Evolutionary conservation across 1,140 invertebrate genomes (phyloP), one percentile per base, ranked within the genome.

Genomic region (Neodiprion pinetum): DNA sequence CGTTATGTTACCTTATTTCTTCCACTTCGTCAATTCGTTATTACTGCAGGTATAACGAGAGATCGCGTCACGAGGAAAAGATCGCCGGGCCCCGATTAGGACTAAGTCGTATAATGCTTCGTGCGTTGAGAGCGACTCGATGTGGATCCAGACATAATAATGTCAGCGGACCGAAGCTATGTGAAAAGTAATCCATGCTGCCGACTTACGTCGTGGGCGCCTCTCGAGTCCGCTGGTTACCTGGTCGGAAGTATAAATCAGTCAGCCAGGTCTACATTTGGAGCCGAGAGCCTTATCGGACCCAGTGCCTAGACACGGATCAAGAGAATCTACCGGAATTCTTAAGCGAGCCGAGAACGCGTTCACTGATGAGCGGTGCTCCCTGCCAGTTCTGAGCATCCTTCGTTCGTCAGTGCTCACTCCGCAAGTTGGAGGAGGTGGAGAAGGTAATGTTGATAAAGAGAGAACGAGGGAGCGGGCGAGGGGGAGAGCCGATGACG

Each of bases 81-180:
- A 40, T 40, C 28, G 11, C 53, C 53, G 53, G 4, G 53, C 7
- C n/a, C n/a, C 4, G 53, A 61, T 61, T 61, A 4, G 11, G 53
- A 61, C 53, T 14, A 17, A 61, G 53, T 61, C 53, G n/a, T 61
- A 61, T 12, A 61, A 12, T 17, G 53, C 28, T 40, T 40, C 28
- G 28, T 40, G 53, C 53, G 5, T 14, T 12, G 53, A 40, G 28
- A 61, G n/a, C 53, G 53, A 14, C 53, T 61, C n/a, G 11, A 17
- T 14, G 53, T 61, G 53, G 53, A 61, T 14, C 53, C n/a, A 61
- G 53, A 61, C 53, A 14, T 61, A 61, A 61, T 61, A 17, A 61
- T 61, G 53, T 61, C 53, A 61, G 53, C 53, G 53, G 53, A 61
- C 53, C 53, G 53, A 61, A 61, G 53, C 53, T 61, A 61, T 61